A percentile compares a stretch with the other conserved stretches of the same genome.
Evolutionary conservation across 2,797 vertebrate genomes (phyloP).

Genomic region (Esox lucius): DNA sequence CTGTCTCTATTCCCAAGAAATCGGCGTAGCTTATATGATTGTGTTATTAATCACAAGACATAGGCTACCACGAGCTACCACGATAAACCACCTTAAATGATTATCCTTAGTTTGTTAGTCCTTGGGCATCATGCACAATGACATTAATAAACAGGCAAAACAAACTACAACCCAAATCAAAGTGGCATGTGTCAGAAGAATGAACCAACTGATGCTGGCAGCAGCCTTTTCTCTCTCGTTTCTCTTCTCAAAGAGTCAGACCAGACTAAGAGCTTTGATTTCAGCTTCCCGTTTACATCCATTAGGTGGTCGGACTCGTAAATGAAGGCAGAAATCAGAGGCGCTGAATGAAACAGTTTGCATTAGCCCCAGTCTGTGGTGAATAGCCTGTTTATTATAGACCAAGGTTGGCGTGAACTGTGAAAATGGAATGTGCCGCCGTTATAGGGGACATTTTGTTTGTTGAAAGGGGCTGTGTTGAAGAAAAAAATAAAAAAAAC

Average conservation of each 20-base stretch:
- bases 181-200: background rate
- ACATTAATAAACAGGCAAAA: background rate
- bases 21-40: background rate
- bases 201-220: background rate
- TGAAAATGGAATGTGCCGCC: background rate
- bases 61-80: background rate
- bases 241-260: background rate
- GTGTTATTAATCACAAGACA: background rate
- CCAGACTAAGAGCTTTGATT: background rate
- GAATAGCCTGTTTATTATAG: background rate
- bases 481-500: background rate
- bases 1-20: background rate
- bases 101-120: background rate
- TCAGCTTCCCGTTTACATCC: background rate
- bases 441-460: background rate
- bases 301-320: background rate
- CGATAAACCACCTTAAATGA: background rate
- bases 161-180: background rate
- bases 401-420: background rate
- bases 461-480: background rate
- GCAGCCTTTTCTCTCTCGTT: background rate
- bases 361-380: conserved; percentile 4
- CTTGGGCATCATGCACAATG: background rate
- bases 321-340: background rate
- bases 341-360: background rate